Conservation (phyloP, 92 coral and sea anemone species). For the Pocillopora grandis region DNA sequence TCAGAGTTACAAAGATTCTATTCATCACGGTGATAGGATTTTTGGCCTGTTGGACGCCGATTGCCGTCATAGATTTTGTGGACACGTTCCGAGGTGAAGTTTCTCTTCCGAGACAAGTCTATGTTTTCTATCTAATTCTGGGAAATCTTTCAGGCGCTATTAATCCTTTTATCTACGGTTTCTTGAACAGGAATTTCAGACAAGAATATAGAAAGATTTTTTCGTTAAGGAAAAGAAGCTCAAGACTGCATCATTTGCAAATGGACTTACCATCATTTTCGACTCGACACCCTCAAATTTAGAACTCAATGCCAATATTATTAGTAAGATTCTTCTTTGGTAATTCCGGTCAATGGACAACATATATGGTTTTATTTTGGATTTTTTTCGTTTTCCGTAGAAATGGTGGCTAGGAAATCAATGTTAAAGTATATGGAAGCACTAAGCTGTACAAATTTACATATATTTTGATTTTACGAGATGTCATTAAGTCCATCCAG, state of each 20-base stretch:
- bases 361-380: too few species aligned
- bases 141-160: constrained; percentile 58
- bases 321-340: background rate
- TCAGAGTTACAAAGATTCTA: constrained; percentile 55
- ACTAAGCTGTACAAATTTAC: background rate
- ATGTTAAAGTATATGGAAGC: background rate
- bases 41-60: constrained; percentile 63
- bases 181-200: constrained; percentile 55
- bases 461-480: background rate
- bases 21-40: constrained; percentile 54
- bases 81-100: constrained; percentile 47
- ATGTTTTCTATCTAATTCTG: constrained; percentile 45
- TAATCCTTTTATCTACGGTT: constrained; percentile 59
- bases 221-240: background rate
- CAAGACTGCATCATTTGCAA: background rate
- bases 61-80: constrained; percentile 54
- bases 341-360: background rate
- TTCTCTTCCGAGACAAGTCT: constrained; percentile 54
- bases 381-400: too few species aligned
- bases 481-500: background rate
- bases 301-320: background rate
- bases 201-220: constrained; percentile 47
- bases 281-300: background rate
- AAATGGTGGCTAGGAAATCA: background rate
- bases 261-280: background rate